Percentiles rank a stretch among this genome's conserved stretches.
Evolutionary conservation across 2,113 vertebrate genomes (phyloP).

Genomic region (Amphiprion ocellaris): DNA sequence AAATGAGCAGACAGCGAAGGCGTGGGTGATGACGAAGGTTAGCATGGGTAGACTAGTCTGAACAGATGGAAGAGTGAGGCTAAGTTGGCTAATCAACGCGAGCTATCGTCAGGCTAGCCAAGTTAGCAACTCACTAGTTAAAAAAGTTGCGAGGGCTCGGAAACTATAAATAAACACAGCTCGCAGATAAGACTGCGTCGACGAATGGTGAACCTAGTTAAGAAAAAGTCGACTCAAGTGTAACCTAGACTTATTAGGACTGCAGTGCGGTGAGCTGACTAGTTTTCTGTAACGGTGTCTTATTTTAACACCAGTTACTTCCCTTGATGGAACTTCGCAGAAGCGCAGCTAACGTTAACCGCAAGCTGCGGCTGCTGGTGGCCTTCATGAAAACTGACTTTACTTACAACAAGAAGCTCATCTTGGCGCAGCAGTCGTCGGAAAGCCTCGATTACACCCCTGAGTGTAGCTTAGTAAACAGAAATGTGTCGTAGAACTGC

Average conservation of each 20-base stretch:
- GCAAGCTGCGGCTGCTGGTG: conserved; percentile 6
- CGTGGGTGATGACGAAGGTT: no score
- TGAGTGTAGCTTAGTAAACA: not conserved
- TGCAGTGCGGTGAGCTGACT: not conserved
- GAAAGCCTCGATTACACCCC: conserved; percentile 11
- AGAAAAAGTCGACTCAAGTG: not conserved
- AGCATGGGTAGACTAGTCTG: not conserved
- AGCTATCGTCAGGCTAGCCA: conserved; percentile 29
- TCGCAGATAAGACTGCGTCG: not conserved
- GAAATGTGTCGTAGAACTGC: not conserved
- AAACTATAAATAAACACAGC: not conserved
- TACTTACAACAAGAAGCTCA: conserved; percentile 89
- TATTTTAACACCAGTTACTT: conserved; percentile 59
- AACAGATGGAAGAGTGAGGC: not conserved
- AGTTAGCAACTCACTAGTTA: conserved; percentile 23
- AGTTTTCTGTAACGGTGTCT: conserved; percentile 26
- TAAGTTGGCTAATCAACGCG: not conserved
- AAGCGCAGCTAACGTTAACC: conserved; percentile 62
- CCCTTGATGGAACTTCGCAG: conserved; percentile 55
- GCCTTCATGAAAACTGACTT: not conserved
- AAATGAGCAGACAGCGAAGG: not conserved
- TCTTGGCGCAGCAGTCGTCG: conserved; percentile 66
- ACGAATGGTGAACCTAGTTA: not conserved
- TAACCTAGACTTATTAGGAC: not conserved
- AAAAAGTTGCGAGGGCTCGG: conserved; percentile 12